phyloP scores from a whole-genome alignment of 1,140 invertebrate species.

The Battus philenor region DNA sequence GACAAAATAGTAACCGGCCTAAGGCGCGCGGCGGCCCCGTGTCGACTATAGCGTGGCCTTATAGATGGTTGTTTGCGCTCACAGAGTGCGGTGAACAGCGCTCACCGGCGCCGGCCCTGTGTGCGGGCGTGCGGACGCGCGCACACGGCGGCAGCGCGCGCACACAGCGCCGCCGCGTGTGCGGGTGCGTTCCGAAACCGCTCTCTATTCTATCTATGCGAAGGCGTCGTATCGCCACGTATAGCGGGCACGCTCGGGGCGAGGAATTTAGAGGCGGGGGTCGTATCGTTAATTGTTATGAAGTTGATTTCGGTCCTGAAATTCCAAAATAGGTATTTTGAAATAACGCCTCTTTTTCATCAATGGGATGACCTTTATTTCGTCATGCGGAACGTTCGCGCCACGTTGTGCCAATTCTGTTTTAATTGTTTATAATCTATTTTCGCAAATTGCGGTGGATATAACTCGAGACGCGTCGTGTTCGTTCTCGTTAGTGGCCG shows the following conservation, averaged over 20 bases:
- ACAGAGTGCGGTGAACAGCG: slow-evolving; percentile 76
- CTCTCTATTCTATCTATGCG: slow-evolving; percentile 76
- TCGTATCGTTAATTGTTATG: slow-evolving; percentile 76
- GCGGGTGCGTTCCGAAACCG: slow-evolving; percentile 72
- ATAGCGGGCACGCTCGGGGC: slow-evolving; percentile 71
- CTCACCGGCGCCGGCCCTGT: slow-evolving; percentile 64
- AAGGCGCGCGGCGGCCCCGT: slow-evolving; percentile 54
- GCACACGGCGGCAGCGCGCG: slow-evolving; percentile 32
- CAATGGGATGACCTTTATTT: slow-evolving; percentile 20
- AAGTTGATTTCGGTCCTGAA: slow-evolving; percentile 75
- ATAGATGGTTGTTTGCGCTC: slow-evolving; percentile 76
- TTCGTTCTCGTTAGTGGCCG: slow-evolving; percentile 17
- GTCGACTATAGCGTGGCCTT: slow-evolving; percentile 76
- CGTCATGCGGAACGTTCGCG: slow-evolving; percentile 19
- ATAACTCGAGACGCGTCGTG: slow-evolving; percentile 20
- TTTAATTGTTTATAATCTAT: slow-evolving; percentile 39
- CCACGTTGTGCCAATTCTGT: slow-evolving; percentile 26
- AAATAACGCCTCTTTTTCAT: slow-evolving; percentile 68
- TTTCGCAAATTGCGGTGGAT: slow-evolving; percentile 16
- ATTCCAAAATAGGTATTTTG: slow-evolving; percentile 74
- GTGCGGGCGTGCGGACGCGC: slow-evolving; percentile 49
- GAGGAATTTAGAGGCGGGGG: slow-evolving; percentile 74
- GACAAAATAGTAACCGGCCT: slow-evolving; percentile 38
- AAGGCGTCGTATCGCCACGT: slow-evolving; percentile 73
- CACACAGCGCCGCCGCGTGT: slow-evolving; percentile 42